Conservation (phyloP, 2,797 vertebrate species). For the Eupleurogrammus muticus region DNA sequence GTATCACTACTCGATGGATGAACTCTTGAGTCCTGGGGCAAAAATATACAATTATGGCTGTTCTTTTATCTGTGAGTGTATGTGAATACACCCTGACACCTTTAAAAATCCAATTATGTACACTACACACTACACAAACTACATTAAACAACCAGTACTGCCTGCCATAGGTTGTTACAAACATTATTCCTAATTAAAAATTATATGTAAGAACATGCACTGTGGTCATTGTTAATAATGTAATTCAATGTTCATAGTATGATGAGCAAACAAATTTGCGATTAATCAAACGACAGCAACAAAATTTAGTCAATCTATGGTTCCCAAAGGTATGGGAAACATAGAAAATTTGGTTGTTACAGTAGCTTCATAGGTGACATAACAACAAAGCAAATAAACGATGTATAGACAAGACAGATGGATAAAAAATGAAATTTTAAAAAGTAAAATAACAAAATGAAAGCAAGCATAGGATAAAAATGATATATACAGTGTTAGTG, state of each 20-base stretch:
- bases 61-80: background rate
- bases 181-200: background rate
- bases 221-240: too few relatives aligned
- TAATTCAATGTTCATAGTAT: too few relatives aligned
- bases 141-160: background rate
- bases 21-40: background rate
- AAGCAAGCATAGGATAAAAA: too few relatives aligned
- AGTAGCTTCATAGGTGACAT: too few relatives aligned
- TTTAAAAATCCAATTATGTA: background rate
- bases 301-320: background rate
- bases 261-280: background rate
- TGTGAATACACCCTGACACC: background rate
- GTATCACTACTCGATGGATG: rapidly evolving
- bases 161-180: background rate
- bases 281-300: background rate
- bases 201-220: background rate
- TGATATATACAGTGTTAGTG: too few relatives aligned
- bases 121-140: background rate
- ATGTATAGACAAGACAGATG: too few relatives aligned
- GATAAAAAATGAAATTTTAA: too few relatives aligned
- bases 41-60: background rate
- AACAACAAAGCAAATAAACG: too few relatives aligned
- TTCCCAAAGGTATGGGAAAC: background rate
- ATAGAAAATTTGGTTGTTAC: too few relatives aligned
- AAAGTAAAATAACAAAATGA: too few relatives aligned